Evolutionary conservation across 2,797 vertebrate genomes (phyloP).

Genomic region (Pipistrellus pipistrellus): DNA sequence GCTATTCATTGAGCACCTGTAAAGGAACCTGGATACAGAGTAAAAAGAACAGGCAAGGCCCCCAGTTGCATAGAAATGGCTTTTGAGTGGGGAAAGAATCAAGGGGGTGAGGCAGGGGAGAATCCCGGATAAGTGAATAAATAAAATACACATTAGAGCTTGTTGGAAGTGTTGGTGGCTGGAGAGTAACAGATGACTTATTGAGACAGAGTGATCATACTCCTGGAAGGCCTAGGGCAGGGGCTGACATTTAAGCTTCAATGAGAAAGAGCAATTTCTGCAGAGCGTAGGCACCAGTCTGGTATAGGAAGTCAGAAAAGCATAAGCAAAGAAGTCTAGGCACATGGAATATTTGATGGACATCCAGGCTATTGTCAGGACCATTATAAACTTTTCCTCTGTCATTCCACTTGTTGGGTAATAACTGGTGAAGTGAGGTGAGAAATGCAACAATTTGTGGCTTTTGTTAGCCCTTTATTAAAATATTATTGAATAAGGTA

Average conservation of each 20-base stretch:
- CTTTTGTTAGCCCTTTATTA: neutral
- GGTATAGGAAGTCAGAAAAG: neutral
- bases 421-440: neutral
- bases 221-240: neutral
- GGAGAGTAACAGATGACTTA: neutral
- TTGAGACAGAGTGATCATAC: neutral
- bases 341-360: neutral
- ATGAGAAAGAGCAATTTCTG: neutral
- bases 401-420: neutral
- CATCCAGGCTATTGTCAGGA: neutral
- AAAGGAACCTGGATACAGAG: neutral
- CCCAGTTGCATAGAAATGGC: neutral
- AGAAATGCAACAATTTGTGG: neutral
- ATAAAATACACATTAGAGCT: neutral
- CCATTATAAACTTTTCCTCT: neutral
- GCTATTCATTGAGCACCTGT: neutral
- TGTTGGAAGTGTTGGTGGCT: neutral
- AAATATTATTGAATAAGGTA: conserved; percentile 30
- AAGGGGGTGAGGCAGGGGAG: neutral
- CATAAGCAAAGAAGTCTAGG: neutral
- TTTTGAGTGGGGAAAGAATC: neutral
- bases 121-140: neutral
- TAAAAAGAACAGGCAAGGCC: neutral
- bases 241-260: neutral
- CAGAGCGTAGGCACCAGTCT: neutral